These are phyloP conservation scores for Orycteropus afer DNA, from an alignment of 2,113 vertebrate genomes.

Conservation along the genomic window DNA sequence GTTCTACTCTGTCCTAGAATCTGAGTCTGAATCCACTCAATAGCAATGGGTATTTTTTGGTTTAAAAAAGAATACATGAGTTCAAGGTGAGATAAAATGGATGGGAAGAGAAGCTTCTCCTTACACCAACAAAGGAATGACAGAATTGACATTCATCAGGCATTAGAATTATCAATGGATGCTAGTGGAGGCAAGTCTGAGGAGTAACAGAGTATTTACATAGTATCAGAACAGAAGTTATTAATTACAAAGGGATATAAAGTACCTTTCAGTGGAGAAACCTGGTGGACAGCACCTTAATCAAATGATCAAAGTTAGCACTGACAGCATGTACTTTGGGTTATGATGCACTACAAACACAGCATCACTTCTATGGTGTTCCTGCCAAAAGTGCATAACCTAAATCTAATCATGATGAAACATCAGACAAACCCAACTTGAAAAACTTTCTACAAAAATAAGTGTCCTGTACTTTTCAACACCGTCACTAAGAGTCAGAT, in stretches of 20 bases:
- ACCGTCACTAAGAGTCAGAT: not conserved
- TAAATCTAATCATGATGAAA: not conserved
- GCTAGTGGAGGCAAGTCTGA: not conserved
- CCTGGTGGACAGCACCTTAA: not conserved
- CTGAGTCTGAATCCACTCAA: too few species aligned
- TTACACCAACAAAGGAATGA: not conserved
- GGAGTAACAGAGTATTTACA: not conserved
- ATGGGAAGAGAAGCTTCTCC: too few species aligned
- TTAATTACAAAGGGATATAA: not conserved
- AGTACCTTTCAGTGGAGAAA: not conserved
- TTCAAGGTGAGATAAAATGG: too few species aligned
- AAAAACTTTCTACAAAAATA: not conserved
- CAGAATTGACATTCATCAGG: not conserved
- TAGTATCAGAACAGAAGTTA: too few species aligned
- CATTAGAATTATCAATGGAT: not conserved
- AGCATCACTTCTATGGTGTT: not conserved
- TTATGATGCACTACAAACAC: not conserved
- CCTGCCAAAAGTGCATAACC: not conserved
- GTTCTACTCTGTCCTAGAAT: too few species aligned
- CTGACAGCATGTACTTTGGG: not conserved
- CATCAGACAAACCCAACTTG: not conserved
- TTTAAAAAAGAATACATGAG: too few species aligned
- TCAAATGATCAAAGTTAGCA: not conserved
- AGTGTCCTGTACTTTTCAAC: not conserved
- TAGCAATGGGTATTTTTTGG: too few species aligned